Percentiles rank a stretch among this genome's conserved stretches.
These are phyloP conservation scores for Parazoanthus atlanticus DNA, from an alignment of 92 coral and sea anemone species.

Conservation along the genomic window DNA sequence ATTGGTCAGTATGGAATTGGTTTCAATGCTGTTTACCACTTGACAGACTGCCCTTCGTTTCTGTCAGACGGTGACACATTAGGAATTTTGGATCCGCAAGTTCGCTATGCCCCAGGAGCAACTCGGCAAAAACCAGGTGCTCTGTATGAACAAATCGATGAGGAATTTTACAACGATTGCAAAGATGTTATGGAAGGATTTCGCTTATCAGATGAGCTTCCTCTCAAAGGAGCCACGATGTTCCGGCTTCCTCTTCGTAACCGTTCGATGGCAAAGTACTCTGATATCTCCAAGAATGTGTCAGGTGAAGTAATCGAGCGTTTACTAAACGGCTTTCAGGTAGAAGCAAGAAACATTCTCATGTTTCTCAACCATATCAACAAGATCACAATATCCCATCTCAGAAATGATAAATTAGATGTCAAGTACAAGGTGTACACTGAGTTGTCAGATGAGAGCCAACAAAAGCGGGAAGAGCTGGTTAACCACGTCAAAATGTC, in stretches of 20 bases:
- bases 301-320: constrained; percentile 13
- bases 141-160: constrained; percentile 54
- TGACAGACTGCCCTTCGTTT: constrained; percentile 92
- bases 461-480: constrained; percentile 50
- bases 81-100: constrained; percentile 86
- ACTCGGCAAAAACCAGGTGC: constrained; percentile 71
- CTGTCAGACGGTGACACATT: constrained; percentile 80
- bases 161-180: constrained; percentile 54
- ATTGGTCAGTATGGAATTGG: constrained; percentile 96
- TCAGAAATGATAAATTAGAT: constrained; percentile 51
- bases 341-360: constrained; percentile 74
- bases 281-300: constrained; percentile 63
- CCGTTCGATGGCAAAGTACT: constrained; percentile 45
- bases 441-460: constrained; percentile 46
- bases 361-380: constrained; percentile 75
- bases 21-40: constrained; percentile 92
- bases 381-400: constrained; percentile 69
- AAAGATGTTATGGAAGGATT: constrained; percentile 77
- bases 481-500: constrained; percentile 49
- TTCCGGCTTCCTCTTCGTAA: constrained; percentile 88
- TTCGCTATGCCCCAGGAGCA: constrained; percentile 85
- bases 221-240: constrained; percentile 73
- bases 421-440: constrained; percentile 59
- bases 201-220: constrained; percentile 57
- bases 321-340: constrained; percentile 54